Base-by-base conservation (phyloP, 2,888 invertebrate species). In the Fragum sueziense region DNA sequence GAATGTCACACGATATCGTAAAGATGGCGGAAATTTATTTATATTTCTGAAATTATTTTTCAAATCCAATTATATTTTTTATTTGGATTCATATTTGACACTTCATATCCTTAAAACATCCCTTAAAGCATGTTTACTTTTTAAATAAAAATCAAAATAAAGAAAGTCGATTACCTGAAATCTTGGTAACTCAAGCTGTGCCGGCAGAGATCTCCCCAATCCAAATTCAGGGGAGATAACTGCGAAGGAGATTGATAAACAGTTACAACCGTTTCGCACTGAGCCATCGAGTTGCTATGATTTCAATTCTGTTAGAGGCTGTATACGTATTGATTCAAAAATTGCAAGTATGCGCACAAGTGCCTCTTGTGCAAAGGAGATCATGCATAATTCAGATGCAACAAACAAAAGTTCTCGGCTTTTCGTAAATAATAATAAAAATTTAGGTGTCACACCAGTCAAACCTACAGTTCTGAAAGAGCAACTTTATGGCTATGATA, bases 371-470 rank as follows among this genome's bases (percentile, higher is more conserved):
- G 65, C n/a, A 29, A 33, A 33, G 65, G 65, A 25, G 31, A 29
- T 2, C 65, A 65, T 25, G 34, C 31, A 17, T 34, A 65, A 65
- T 2, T 33, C 33, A 33, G 34, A 29, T 65, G 65, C n/a, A 61
- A 61, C 29, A 11, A 27, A 29, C 17, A 61, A 61, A 7, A 6
- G 6, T 11, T 9, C 17, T 27, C 57, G 9, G 41, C 54, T 31
- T 61, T 61, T 61, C 61, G 61, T 61, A 61, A 29, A 29, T 29
- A 61, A 61, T 29, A n/a, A 20, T 14, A 25, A 27, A 9, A 29
- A n/a, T 4, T 29, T 11, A 54, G 68, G 77, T 31, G 73, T 73
- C 54, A 54, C 54, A n/a, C 54, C 54, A 17, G 54, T 54, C n/a
- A 11, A 54, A n/a, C 22, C 7, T 54, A 7, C 7, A 17, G 14